Evolutionary conservation across 2,113 vertebrate species (phyloP), one percentile per base, ranked within the genome.

Genomic region (Perognathus longimembris): DNA sequence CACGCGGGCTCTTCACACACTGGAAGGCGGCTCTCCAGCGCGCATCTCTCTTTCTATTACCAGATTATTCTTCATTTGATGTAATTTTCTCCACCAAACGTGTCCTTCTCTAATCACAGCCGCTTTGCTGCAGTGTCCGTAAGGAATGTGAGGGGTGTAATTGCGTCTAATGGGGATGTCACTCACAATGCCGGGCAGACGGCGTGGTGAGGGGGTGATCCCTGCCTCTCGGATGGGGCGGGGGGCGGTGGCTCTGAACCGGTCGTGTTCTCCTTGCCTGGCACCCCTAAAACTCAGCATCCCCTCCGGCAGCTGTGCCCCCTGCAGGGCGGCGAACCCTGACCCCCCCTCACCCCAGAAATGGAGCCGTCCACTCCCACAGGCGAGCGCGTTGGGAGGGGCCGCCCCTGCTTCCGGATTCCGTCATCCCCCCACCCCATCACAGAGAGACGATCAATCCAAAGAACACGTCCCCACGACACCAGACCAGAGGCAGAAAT

Each of bases 381-480:
- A n/a, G n/a, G n/a, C n/a, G n/a, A n/a, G n/a, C n/a, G n/a, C n/a
- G n/a, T n/a, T n/a, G n/a, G n/a, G n/a, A n/a, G n/a, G n/a, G n/a
- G n/a, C n/a, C n/a, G n/a, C n/a, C n/a, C n/a, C n/a, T n/a, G n/a
- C n/a, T n/a, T n/a, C n/a, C n/a, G n/a, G n/a, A n/a, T n/a, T n/a
- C n/a, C n/a, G n/a, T n/a, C n/a, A n/a, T n/a, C n/a, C n/a, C n/a
- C n/a, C n/a, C n/a, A n/a, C n/a, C n/a, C n/a, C n/a, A n/a, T n/a
- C n/a, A n/a, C n/a, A n/a, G n/a, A n/a, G n/a, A n/a, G n/a, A n/a
- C n/a, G n/a, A n/a, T n/a, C n/a, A 12, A 73, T 73, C 88, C 82
- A 50, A 88, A 96, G 93, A 71, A 96, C 88, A 70, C 79, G 73
- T 32, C 96, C 21, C 59, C 88, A 54, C 95, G 93, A 94, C 30